Base-by-base conservation (phyloP, 2,797 vertebrate genomes). In the Sebastes hopkinsi region DNA sequence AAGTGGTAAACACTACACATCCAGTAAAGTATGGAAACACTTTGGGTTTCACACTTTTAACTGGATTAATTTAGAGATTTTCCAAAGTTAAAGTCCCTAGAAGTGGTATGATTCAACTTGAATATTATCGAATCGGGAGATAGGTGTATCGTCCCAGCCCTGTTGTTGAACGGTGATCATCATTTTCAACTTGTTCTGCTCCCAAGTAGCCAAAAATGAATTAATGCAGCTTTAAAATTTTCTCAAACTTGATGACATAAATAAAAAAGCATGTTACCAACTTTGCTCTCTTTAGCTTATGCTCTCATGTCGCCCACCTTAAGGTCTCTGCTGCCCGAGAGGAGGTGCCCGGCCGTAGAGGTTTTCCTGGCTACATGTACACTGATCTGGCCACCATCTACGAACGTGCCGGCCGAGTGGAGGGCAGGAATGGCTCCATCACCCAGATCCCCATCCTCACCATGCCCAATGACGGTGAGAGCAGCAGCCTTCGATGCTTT, bases 371-470 rank as follows among this genome's bases (percentile, higher is more conserved):
- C 22, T 97, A 97, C 93, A 97, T 97, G 96, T 97, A 97, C 93
- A 97, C 96, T 0, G 96, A 97, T 87, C 89, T 97, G 92, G 96
- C 96, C 75, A 97, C 96, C 42, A 97, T 97, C 90, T 97, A 97
- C 1, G 96, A 97, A 54, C 92, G 96, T 1, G 96, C 96, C 0
- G 96, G 96, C 2, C 83, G 96, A 72, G 94, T 97, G 78, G 96
- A 96, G 77, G 96, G 96, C 85, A 94, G 96, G 46, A 96, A 95
- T 27, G 96, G 96, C 67, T 97, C 96, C 67, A 97, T 97, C 94
- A 97, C 96, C 22, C 96, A 97, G 94, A 97, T 97, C 86, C 96
- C 96, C 70, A 97, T 97, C 56, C 96, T 97, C 64, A 97, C 96
- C 54, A 97, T 97, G 96, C 96, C 96, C 71, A 97, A 97, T n/a